phyloP scores from a whole-genome alignment of 2,797 vertebrate species.

The Neosilurus hyrtlii region DNA sequence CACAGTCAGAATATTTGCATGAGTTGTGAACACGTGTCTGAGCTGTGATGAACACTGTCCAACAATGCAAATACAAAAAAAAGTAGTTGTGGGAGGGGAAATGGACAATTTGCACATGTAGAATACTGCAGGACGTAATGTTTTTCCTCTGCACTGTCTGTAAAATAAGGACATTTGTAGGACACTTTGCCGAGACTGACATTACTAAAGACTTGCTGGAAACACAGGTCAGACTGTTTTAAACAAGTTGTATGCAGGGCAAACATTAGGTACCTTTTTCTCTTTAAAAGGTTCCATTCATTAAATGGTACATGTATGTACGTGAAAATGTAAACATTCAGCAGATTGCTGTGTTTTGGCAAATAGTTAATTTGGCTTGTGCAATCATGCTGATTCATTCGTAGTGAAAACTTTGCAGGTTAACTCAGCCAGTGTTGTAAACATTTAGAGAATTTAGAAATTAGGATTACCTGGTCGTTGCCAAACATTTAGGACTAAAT shows the following conservation, averaged over 20 bases:
- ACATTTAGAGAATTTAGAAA: background rate
- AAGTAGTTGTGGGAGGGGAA: background rate
- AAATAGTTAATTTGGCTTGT: background rate
- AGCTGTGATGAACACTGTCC: background rate
- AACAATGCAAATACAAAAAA: background rate
- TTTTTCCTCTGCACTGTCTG: background rate
- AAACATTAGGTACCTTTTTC: background rate
- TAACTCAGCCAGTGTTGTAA: background rate
- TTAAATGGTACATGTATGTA: background rate
- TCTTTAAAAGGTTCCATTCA: background rate
- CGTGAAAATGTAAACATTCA: background rate
- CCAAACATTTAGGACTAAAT: background rate
- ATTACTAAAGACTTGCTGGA: slow-evolving; percentile 1
- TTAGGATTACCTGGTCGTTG: background rate
- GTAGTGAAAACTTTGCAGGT: background rate
- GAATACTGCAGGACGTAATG: background rate
- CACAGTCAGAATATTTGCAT: background rate
- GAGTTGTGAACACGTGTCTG: background rate
- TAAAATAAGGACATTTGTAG: slow-evolving; percentile 9
- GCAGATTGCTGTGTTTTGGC: background rate
- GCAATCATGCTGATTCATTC: background rate
- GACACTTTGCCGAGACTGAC: slow-evolving; percentile 4
- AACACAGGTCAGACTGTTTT: background rate
- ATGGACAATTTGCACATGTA: background rate
- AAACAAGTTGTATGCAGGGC: background rate